phyloP scores from a whole-genome alignment of 2,888 invertebrate species.

The Odontomyia ornata region DNA sequence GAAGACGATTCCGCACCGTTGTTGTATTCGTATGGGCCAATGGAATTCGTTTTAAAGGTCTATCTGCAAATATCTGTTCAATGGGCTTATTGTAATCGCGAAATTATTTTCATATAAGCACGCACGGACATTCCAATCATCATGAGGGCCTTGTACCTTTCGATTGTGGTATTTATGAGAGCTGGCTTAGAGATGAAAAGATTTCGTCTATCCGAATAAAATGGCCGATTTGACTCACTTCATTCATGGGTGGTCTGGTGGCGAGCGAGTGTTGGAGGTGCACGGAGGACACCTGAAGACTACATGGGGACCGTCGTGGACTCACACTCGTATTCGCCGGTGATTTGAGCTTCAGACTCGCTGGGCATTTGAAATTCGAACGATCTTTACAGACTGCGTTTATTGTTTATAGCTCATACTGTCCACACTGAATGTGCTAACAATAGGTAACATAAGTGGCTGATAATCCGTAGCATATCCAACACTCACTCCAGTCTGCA shows the following conservation, averaged over 20 bases:
- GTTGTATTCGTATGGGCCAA: conserved; percentile 3
- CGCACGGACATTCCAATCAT: conserved; percentile 35
- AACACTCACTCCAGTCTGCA: background rate
- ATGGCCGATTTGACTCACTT: conserved; percentile 12
- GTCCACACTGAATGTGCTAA: background rate
- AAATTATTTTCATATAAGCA: conserved; percentile 39
- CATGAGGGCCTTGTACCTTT: conserved; percentile 28
- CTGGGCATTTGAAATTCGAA: no score
- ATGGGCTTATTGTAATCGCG: conserved; percentile 40
- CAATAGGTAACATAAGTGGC: background rate
- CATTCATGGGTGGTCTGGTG: conserved; percentile 28
- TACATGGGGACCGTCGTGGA: background rate
- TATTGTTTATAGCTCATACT: background rate
- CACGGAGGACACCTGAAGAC: background rate
- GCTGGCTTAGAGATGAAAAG: background rate
- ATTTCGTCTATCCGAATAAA: conserved; percentile 6
- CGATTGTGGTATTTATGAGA: conserved; percentile 27
- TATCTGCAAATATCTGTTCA: conserved; percentile 32
- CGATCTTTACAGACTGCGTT: no score
- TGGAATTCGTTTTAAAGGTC: conserved; percentile 37
- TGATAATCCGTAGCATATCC: conserved; percentile 13
- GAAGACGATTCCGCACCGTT: background rate
- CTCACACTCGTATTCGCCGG: background rate
- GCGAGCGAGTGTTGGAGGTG: background rate
- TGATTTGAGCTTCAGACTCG: background rate